Evolutionary conservation across 2,888 invertebrate species (phyloP).

Genomic region (Saturnia pavonia): DNA sequence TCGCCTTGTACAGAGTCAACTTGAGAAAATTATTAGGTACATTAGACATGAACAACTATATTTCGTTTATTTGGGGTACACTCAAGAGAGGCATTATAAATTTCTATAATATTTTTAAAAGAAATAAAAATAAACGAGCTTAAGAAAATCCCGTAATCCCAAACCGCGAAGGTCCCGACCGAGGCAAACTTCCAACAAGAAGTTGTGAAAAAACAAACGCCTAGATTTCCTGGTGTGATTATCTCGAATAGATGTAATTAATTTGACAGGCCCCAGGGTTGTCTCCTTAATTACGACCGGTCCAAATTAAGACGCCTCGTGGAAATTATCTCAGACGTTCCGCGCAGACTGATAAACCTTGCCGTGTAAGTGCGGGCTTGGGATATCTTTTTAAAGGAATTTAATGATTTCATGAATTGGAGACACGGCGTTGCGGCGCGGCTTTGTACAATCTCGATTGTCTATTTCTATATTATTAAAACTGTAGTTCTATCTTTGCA

Average conservation of each 20-base stretch:
- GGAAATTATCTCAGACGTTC: constrained; percentile 27
- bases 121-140: neutral
- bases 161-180: constrained; percentile 8
- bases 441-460: neutral
- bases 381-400: constrained; percentile 16
- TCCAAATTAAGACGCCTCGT: constrained; percentile 30
- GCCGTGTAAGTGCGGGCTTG: constrained; percentile 11
- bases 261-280: constrained; percentile 42
- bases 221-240: constrained; percentile 48
- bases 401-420: constrained; percentile 9
- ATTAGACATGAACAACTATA: no score
- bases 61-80: no score
- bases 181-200: constrained; percentile 21
- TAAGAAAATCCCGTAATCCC: constrained; percentile 4
- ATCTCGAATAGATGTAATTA: constrained; percentile 53
- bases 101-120: neutral
- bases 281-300: constrained; percentile 29
- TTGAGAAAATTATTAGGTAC: no score
- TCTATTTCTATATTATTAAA: no score
- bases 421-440: neutral
- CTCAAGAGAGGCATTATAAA: neutral
- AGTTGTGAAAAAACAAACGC: constrained; percentile 30
- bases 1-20: no score
- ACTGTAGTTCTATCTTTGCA: neutral
- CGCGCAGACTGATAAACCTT: constrained; percentile 16